Evolutionary conservation across 2,113 vertebrate species (phyloP), one percentile per base, ranked within the genome.

Genomic region (Pseudopipra pipra): DNA sequence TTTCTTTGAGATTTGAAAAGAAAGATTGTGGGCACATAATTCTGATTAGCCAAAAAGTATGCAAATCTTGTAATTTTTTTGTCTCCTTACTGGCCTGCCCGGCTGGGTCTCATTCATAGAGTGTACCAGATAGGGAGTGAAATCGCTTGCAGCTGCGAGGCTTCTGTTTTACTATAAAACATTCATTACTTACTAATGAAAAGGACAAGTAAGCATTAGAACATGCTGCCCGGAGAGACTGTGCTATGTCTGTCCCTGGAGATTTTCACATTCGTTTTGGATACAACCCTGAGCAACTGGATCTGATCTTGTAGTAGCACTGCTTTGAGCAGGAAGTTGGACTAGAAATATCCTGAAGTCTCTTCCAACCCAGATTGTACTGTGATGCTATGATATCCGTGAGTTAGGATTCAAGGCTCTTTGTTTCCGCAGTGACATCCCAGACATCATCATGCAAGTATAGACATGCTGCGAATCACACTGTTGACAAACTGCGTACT

Each of bases 371-470:
- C 25, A 39, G 30, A 55, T n/a, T 63, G 24, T 51, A 14, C 22
- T 80, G 14, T 5, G 20, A 24, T 73, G 18, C 7, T 68, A 0
- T 0, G 0, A 5, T 54, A 47, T 24, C 7, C 14, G 6, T 41
- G 5, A 76, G 16, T 68, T 63, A 52, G 54, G 20, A 73, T 14
- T 23, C 59, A 47, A 37, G 16, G 46, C 8, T 37, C 10, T 58
- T 74, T 47, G 27, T 87, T 76, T 73, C 23, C 9, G 13, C 8
- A 8, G 23, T 44, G 30, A 47, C 43, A 33, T 65, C 28, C 19
- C 51, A n/a, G 31, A 31, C 3, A 0, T 7, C 28, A 11, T 47
- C 30, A 44, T 56, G 13, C 59, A 80, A 22, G 23, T 35, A 55
- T 3, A 61, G n/a, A 23, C 11, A 39, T 61, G 12, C 33, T 80